phyloP scores from a whole-genome alignment of 2,113 vertebrate genomes.

The Arizona elegans region DNA sequence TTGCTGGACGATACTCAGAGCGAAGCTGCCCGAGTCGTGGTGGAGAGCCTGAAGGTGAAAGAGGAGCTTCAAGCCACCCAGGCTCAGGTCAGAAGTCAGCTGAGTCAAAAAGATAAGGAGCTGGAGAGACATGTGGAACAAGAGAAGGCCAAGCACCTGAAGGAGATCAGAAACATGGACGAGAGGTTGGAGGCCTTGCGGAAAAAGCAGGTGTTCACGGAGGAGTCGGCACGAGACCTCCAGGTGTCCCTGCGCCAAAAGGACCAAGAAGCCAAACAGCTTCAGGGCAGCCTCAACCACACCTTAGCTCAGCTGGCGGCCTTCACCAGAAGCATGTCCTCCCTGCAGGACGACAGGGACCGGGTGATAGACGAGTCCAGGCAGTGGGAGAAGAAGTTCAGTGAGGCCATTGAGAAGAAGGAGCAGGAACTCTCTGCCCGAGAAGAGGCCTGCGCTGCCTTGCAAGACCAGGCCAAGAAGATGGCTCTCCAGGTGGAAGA shows the following conservation, averaged over 20 bases:
- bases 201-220: constrained; percentile 73
- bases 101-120: constrained; percentile 78
- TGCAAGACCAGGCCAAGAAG: constrained; percentile 77
- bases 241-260: constrained; percentile 69
- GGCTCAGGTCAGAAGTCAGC: constrained; percentile 70
- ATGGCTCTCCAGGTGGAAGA: constrained; percentile 75
- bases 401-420: constrained; percentile 82
- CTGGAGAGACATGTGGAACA: constrained; percentile 80
- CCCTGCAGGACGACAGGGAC: constrained; percentile 93
- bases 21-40: constrained; percentile 73
- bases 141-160: constrained; percentile 76
- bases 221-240: constrained; percentile 70
- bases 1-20: constrained; percentile 79
- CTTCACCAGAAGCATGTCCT: constrained; percentile 94
- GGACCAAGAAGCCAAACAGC: constrained; percentile 74
- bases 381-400: constrained; percentile 90
- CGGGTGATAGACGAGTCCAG: constrained; percentile 87
- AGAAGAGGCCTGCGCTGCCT: constrained; percentile 72
- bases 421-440: constrained; percentile 82
- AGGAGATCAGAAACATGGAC: constrained; percentile 82
- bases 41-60: constrained; percentile 73
- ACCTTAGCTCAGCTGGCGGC: constrained; percentile 88
- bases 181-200: constrained; percentile 78
- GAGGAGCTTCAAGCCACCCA: constrained; percentile 68
- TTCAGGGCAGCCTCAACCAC: constrained; percentile 81